These are phyloP conservation scores for Fratercula arctica DNA, from an alignment of 2,797 vertebrate genomes.

Conservation along the genomic window DNA sequence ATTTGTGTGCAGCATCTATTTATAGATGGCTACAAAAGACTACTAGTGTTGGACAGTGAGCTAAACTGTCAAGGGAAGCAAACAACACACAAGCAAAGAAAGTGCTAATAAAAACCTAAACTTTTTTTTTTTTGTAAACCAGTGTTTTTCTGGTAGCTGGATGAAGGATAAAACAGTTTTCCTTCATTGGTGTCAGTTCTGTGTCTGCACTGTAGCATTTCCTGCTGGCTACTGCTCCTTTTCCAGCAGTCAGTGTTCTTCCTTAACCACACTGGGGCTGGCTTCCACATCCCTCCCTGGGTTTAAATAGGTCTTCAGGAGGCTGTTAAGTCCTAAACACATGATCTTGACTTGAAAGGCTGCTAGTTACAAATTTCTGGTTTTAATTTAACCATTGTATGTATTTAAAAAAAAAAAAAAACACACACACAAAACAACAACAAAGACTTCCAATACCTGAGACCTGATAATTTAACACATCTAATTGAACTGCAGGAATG, in stretches of 20 bases:
- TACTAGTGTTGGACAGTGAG: background rate
- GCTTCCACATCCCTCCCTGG: background rate
- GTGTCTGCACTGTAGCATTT: background rate
- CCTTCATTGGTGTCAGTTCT: background rate
- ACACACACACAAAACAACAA: background rate
- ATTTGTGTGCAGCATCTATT: background rate
- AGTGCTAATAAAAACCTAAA: background rate
- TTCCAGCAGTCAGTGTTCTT: background rate
- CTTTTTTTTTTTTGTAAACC: background rate
- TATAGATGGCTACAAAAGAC: background rate
- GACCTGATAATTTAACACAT: background rate
- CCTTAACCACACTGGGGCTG: background rate
- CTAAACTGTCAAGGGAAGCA: background rate
- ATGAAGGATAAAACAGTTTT: background rate
- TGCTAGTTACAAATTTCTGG: background rate
- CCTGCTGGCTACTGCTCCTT: background rate
- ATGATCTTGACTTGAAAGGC: background rate
- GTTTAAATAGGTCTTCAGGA: background rate
- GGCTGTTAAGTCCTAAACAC: background rate
- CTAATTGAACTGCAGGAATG: background rate
- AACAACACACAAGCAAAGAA: background rate
- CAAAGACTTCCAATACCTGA: background rate
- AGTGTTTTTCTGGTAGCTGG: background rate
- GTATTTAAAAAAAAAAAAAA: background rate
- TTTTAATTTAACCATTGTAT: background rate